Evolutionary conservation across 2,113 vertebrate genomes (phyloP).

Genomic region (Nycticryphes semicollaris): DNA sequence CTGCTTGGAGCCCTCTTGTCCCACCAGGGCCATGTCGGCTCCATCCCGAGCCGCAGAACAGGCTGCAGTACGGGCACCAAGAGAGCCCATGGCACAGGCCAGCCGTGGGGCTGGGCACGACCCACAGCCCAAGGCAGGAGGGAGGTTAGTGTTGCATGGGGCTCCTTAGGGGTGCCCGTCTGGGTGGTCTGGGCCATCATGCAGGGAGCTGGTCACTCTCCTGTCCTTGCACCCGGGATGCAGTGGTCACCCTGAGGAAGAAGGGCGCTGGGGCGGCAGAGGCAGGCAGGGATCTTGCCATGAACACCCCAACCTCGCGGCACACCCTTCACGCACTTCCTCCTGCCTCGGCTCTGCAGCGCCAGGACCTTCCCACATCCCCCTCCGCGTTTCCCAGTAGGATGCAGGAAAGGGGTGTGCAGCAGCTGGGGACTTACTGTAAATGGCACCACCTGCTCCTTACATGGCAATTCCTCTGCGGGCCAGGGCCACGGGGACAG

Average conservation of each 20-base stretch:
- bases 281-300: background rate
- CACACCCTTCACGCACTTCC: background rate
- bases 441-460: constrained; percentile 67
- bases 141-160: rapidly evolving
- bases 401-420: constrained; percentile 13
- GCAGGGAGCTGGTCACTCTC: background rate
- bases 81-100: background rate
- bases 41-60: too few species aligned
- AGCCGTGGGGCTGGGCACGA: rapidly evolving
- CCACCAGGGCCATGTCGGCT: background rate
- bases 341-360: background rate
- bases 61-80: rapidly evolving
- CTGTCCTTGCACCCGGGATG: background rate
- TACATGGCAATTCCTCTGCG: background rate
- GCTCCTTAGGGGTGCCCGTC: background rate
- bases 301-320: background rate
- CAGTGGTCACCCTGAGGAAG: rapidly evolving
- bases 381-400: background rate
- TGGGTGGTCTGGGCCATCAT: background rate
- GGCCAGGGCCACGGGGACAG: background rate
- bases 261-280: rapidly evolving
- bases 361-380: constrained; percentile 1
- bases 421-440: constrained; percentile 66
- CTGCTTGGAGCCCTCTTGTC: background rate
- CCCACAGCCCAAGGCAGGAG: background rate